Evolutionary conservation across 2,888 invertebrate species (phyloP), one percentile per base, ranked within the genome.

Genomic region (Caenorhabditis doughertyi): DNA sequence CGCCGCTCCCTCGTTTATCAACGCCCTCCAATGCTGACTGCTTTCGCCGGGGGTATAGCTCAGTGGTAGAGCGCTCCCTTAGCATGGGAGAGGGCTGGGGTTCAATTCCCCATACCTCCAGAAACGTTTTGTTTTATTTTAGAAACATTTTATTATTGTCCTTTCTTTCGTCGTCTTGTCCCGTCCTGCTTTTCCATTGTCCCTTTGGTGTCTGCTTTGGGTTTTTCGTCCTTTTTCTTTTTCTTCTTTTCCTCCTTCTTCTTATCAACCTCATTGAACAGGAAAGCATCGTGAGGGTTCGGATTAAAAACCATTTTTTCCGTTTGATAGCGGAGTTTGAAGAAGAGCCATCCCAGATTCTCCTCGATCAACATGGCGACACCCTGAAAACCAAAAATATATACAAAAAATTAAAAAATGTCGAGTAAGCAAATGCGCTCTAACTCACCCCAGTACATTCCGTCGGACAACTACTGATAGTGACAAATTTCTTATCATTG

Each of bases 21-120:
- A n/a, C n/a, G n/a, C n/a, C n/a, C n/a, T n/a, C n/a, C n/a, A n/a
- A n/a, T n/a, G n/a, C n/a, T n/a, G n/a, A n/a, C n/a, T n/a, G n/a
- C n/a, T n/a, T 9, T 5, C 13, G 39, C 9, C 53, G 86, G 86
- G 86, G 86, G 80, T 85, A 84, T 87, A 87, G 87, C 85, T 87
- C 87, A 87, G 87, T 83, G 87, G 87, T 87, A 87, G 87, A 87
- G 87, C 87, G 87, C 87, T 87, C 87, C 84, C 87, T 87, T 87
- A 86, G 87, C 87, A 87, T 87, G 87, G 83, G 85, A 87, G 87
- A 87, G 81, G 85, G 79, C 86, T 85, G 85, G 85, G 85, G 84
- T 85, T 85, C 85, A 83, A 85, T 85, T 85, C 85, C 85, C 84
- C 80, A 84, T 84, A 84, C 82, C 84, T 84, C 84, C 84, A 84